Conservation (phyloP, 2,797 vertebrate species). For the Bucorvus abyssinicus region DNA sequence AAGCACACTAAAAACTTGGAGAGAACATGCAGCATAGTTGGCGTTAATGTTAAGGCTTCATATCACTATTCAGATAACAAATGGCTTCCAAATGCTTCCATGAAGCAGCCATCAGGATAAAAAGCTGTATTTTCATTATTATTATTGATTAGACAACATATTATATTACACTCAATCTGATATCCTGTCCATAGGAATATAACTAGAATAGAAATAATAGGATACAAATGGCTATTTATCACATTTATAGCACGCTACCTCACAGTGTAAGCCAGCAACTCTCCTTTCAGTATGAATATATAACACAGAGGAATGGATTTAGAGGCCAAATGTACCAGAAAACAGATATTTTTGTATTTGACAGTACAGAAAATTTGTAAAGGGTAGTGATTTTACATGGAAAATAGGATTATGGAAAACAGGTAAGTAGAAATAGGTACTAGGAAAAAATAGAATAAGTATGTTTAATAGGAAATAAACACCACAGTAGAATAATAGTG, state of each 20-base stretch:
- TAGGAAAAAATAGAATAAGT: background rate
- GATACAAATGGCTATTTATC: constrained; percentile 22
- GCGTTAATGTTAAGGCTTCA: background rate
- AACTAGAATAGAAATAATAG: constrained; percentile 14
- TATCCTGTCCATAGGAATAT: background rate
- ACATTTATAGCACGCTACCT: background rate
- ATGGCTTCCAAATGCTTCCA: constrained; percentile 18
- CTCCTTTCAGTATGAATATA: background rate
- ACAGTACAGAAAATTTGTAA: background rate
- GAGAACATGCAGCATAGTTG: background rate
- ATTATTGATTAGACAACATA: constrained; percentile 37
- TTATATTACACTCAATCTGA: background rate
- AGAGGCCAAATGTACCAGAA: background rate
- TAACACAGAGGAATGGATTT: background rate
- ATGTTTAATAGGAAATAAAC: background rate
- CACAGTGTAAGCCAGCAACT: background rate
- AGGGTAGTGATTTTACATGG: background rate
- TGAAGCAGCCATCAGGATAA: background rate
- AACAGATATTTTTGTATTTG: background rate
- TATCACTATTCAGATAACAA: constrained; percentile 7
- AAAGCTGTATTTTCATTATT: constrained; percentile 16
- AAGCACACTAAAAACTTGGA: background rate
- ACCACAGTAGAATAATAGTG: background rate
- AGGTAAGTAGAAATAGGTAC: background rate
- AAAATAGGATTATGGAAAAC: background rate